Evolutionary conservation across 2,888 invertebrate genomes (phyloP), one percentile per base, ranked within the genome.

Genomic region (Lasioglossum calceatum): DNA sequence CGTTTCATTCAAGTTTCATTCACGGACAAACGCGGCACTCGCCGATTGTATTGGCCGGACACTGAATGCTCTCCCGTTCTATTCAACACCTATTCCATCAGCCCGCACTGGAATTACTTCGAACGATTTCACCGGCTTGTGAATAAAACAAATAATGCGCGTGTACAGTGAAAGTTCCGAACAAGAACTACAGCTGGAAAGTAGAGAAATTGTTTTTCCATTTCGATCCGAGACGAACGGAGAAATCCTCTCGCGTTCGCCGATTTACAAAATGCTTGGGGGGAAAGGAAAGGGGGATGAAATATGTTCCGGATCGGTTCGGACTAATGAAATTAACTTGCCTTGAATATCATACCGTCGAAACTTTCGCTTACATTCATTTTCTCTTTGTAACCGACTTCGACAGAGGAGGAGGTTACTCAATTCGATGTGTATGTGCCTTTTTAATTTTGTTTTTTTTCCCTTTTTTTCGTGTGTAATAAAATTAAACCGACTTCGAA

Each of bases 1-100:
- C 82, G 79, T 88, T 88, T 87, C 85, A 87, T 87, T 88, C 88
- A 79, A 81, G 75, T 85, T 85, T 85, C 82, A 87, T 87, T 88
- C 88, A 82, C 81, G 77, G 70, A 82, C 84, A 88, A 85, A 84
- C 77, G 81, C 76, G 36, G 42, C 74, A 70, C 79, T 72, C 70
- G 67, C 74, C 87, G 86, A 86, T 88, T 85, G 78, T 80, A 76
- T 81, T 84, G 77, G 54, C 72, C 19, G 64, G 42, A 80, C 82
- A 72, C 71, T 83, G 79, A 81, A 80, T 77, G 82, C 80, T 44
- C 71, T 73, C 81, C 67, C 85, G 54, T 87, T 85, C 85, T 72
- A 77, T 79, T 86, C 79, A 74, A 85, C 82, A 77, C 74, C 87
- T 86, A 77, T 79, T 82, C 79, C 79, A 86, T 82, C 86, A 86